Percentiles rank a stretch among this genome's conserved stretches.
phyloP scores from a whole-genome alignment of 2,888 invertebrate genomes.

The Chesias legatella region DNA sequence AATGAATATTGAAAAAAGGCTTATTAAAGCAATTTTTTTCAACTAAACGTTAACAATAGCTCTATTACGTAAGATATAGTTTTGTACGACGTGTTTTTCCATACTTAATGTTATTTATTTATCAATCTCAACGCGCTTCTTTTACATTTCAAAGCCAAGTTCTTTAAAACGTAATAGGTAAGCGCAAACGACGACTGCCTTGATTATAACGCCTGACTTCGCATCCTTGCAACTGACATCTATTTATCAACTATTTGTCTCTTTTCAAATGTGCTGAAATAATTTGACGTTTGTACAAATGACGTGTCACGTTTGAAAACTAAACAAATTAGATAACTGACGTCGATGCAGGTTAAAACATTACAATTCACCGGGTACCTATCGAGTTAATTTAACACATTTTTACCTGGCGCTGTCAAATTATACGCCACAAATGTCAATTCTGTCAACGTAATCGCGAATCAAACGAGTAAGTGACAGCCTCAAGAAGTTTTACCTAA shows the following conservation, averaged over 20 bases:
- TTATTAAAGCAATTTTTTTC: too few relatives aligned
- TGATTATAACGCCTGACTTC: too few relatives aligned
- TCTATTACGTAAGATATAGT: too few relatives aligned
- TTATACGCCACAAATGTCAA: constrained; percentile 15
- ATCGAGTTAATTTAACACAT: neutral
- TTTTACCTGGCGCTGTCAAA: constrained; percentile 4
- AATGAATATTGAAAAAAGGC: too few relatives aligned
- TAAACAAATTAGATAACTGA: neutral
- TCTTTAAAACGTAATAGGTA: too few relatives aligned
- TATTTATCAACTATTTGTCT: constrained; percentile 2
- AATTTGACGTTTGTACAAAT: constrained; percentile 10
- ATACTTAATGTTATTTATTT: too few relatives aligned
- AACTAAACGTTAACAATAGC: too few relatives aligned
- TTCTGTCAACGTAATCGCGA: constrained; percentile 14
- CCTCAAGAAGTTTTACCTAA: constrained; percentile 8
- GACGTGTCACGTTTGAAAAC: constrained; percentile 8
- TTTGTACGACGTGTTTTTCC: too few relatives aligned
- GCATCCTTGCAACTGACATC: neutral
- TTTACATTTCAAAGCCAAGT: too few relatives aligned
- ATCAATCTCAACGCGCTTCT: too few relatives aligned
- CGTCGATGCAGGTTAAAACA: neutral
- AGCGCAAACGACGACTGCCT: too few relatives aligned
- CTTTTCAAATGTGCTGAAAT: neutral
- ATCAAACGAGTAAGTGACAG: constrained; percentile 12
- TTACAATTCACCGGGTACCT: neutral